Percentiles rank a stretch among this genome's conserved stretches.
Evolutionary conservation across 2,888 invertebrate species (phyloP).

Genomic region (Microplitis deprimator): DNA sequence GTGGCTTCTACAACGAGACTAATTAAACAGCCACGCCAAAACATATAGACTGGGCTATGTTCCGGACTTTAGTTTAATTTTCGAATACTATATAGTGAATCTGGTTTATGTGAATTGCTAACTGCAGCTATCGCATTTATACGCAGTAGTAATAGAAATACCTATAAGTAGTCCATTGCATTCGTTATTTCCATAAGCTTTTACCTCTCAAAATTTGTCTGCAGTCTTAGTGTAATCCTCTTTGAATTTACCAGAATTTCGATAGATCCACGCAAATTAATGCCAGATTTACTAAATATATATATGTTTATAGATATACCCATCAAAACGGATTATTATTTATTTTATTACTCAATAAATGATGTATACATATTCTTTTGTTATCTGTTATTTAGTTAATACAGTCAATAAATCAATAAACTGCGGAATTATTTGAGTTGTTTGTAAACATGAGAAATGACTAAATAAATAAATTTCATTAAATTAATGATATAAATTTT

Average conservation of each 20-base stretch:
- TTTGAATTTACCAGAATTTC: no score
- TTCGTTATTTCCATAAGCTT: no score
- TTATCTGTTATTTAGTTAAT: background rate
- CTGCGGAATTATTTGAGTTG: background rate
- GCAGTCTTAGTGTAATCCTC: no score
- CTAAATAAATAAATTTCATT: background rate
- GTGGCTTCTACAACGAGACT: background rate
- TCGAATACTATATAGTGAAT: background rate
- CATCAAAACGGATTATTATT: no score
- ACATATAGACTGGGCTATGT: background rate
- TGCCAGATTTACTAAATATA: no score
- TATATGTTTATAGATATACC: no score
- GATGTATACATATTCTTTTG: background rate
- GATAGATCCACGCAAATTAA: no score
- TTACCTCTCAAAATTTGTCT: no score
- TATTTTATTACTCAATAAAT: no score
- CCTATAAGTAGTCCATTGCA: no score
- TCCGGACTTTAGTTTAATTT: background rate
- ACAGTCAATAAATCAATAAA: background rate
- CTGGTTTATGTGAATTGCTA: constrained; percentile 15
- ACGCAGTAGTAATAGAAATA: no score
- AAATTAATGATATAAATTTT: background rate
- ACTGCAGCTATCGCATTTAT: background rate
- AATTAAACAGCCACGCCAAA: background rate
- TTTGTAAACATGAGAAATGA: background rate